Evolutionary conservation across 2,113 vertebrate species (phyloP).

Genomic region (Microtus oregoni): DNA sequence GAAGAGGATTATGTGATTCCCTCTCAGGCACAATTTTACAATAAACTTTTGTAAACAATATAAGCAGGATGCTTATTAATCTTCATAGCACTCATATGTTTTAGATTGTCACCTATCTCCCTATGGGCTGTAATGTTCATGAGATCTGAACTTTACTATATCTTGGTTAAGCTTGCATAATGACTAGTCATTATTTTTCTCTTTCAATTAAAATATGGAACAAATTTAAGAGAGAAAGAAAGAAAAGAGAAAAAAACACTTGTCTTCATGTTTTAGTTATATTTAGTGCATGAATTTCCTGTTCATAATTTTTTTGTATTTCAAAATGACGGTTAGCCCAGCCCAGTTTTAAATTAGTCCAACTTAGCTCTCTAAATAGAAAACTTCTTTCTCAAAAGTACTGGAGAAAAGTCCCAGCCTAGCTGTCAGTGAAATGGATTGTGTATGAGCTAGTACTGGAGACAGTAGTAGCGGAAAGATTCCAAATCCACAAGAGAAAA

Average conservation of each 20-base stretch:
- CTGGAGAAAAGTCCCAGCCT: not conserved
- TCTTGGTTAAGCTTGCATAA: not conserved
- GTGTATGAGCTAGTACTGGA: not conserved
- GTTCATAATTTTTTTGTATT: not conserved
- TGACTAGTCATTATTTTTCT: not conserved
- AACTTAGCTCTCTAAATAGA: not conserved
- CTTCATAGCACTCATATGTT: not conserved
- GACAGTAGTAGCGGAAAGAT: not conserved
- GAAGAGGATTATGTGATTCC: not conserved
- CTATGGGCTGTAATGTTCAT: not conserved
- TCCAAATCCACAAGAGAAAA: not conserved
- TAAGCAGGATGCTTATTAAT: not conserved
- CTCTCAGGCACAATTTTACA: not conserved
- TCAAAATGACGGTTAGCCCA: not conserved
- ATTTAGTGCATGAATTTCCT: not conserved
- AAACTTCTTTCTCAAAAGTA: constrained; percentile 22
- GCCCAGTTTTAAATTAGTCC: not conserved
- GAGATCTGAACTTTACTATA: not conserved
- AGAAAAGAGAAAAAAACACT: not conserved
- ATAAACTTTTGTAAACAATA: not conserved
- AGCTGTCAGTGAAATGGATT: not conserved
- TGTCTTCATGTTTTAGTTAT: not conserved
- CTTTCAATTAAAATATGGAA: constrained; percentile 38
- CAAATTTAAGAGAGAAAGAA: not conserved
- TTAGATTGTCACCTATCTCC: not conserved